Conservation (phyloP, 2,113 vertebrate species). For the Eulacestoma nigropectus region DNA sequence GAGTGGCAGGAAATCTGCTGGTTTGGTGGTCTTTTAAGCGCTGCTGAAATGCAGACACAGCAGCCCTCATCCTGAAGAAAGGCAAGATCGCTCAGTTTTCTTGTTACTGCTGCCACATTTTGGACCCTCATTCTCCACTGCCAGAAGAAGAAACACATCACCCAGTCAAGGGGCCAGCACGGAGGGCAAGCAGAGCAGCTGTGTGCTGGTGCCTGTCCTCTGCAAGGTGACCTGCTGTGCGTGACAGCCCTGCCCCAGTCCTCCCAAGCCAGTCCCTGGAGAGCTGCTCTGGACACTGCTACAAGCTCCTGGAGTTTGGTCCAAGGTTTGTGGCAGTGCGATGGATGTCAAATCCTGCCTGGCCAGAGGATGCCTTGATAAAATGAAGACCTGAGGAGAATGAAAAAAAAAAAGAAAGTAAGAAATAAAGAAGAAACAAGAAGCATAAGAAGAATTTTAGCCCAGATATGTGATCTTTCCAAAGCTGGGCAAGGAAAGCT, state of each 20-base stretch:
- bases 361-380: not conserved
- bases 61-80: not conserved
- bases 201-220: not conserved
- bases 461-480: not conserved
- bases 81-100: not conserved
- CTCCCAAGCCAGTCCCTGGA: not conserved
- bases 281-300: not conserved
- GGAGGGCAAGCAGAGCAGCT: not conserved
- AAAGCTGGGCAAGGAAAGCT: not conserved
- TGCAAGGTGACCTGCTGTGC: not conserved
- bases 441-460: not conserved
- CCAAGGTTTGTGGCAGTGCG: not conserved
- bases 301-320: not conserved
- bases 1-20: not conserved
- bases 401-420: not conserved
- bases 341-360: not conserved
- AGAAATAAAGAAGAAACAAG: not conserved
- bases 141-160: not conserved
- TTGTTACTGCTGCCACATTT: not conserved
- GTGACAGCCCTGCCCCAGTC: not conserved
- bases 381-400: not conserved
- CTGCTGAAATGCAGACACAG: not conserved
- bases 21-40: not conserved
- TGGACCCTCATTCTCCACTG: not conserved
- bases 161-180: rapidly evolving